phyloP scores from a whole-genome alignment of 1,140 invertebrate genomes.

The Cecropterus lyciades region DNA sequence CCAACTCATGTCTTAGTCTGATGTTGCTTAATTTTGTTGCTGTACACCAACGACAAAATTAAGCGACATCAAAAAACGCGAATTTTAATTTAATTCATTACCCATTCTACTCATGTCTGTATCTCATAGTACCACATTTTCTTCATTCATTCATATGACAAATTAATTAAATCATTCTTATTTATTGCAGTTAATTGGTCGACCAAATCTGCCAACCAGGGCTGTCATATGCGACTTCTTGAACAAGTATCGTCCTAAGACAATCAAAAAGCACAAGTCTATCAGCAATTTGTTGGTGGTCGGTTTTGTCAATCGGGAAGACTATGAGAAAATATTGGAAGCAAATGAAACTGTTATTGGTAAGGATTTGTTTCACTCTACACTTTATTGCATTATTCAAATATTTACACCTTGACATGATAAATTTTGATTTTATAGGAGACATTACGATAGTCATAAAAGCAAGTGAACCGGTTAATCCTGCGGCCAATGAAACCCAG shows the following conservation, averaged over 20 bases:
- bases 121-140: too few relatives aligned
- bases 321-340: slow-evolving; percentile 54
- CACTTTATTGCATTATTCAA: too few relatives aligned
- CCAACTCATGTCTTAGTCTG: too few relatives aligned
- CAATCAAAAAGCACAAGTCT: slow-evolving; percentile 66
- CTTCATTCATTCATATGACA: too few relatives aligned
- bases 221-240: slow-evolving; percentile 60
- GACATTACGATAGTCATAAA: slow-evolving; percentile 51
- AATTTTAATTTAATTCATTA: too few relatives aligned
- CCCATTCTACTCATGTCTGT: too few relatives aligned
- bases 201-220: slow-evolving; percentile 54
- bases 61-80: too few relatives aligned
- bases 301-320: slow-evolving; percentile 54
- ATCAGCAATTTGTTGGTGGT: slow-evolving; percentile 64
- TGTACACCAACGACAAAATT: too few relatives aligned
- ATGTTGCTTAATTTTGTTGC: too few relatives aligned
- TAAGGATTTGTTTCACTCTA: slow-evolving; percentile 39
- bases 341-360: slow-evolving; percentile 54
- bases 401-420: too few relatives aligned
- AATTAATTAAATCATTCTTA: neutral
- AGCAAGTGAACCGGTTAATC: slow-evolving; percentile 40
- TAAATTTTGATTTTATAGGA: slow-evolving; percentile 42
- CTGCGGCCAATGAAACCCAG: slow-evolving; percentile 17
- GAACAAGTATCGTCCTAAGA: slow-evolving; percentile 50
- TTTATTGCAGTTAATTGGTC: slow-evolving; percentile 56